Conservation (phyloP, 2,888 invertebrate genomes). For the Drosophila monieri region DNA sequence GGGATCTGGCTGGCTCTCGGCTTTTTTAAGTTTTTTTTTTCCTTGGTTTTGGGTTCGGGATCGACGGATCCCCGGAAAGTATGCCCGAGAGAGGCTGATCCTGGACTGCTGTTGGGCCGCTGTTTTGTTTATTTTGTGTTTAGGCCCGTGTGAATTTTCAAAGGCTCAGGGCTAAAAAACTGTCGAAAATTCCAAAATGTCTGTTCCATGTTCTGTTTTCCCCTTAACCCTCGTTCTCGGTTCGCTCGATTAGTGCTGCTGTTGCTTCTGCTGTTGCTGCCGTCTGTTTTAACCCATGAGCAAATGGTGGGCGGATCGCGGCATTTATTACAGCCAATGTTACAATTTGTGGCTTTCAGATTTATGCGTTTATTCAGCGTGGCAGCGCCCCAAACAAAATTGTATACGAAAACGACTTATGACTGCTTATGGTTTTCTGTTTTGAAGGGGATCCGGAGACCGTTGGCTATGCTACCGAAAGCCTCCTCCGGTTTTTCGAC, state of each 20-base stretch:
- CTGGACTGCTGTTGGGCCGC: conserved; percentile 44
- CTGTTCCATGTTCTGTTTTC: conserved; percentile 16
- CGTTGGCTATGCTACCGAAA: conserved; percentile 75
- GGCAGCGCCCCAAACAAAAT: conserved; percentile 57
- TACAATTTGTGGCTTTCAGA: conserved; percentile 82
- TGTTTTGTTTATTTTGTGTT: conserved; percentile 79
- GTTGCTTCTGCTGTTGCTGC: conserved; percentile 43
- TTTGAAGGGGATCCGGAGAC: conserved; percentile 38
- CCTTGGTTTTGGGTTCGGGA: background rate
- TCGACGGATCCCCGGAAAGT: background rate
- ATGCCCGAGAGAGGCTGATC: conserved; percentile 39
- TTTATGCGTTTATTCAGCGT: conserved; percentile 75
- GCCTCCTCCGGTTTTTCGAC: conserved; percentile 36
- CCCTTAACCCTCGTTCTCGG: conserved; percentile 18
- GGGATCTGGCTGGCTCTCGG: conserved; percentile 14
- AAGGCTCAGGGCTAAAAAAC: conserved; percentile 78
- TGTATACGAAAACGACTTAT: conserved; percentile 54
- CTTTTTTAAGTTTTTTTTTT: background rate
- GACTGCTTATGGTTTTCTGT: conserved; percentile 50
- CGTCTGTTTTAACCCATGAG: conserved; percentile 43
- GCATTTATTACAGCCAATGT: conserved; percentile 82
- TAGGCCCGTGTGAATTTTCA: conserved; percentile 81
- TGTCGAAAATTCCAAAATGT: conserved; percentile 69
- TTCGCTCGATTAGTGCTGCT: conserved; percentile 72
- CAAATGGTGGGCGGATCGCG: conserved; percentile 80